A percentile compares a stretch with the other conserved stretches of the same genome.
These are phyloP conservation scores for Caprella mutica DNA, from an alignment of 2,888 invertebrate species.

Conservation along the genomic window DNA sequence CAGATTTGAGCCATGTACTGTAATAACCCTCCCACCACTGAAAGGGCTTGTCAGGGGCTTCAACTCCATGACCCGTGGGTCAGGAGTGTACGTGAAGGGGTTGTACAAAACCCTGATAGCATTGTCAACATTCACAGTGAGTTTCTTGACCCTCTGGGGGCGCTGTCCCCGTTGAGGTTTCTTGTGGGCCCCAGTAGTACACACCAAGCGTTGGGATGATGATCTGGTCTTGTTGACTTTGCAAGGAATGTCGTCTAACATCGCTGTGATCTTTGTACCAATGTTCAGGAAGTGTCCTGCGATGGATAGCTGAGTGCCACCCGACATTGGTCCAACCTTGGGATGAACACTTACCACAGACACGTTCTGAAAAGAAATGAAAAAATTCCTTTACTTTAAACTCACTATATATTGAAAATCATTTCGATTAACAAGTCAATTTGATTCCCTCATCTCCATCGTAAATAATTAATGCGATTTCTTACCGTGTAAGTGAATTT, in stretches of 20 bases:
- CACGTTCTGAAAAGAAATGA: slow-evolving; percentile 59
- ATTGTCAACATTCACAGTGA: slow-evolving; percentile 75
- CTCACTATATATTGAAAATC: background rate
- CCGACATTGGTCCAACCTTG: slow-evolving; percentile 77
- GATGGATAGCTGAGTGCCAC: slow-evolving; percentile 87
- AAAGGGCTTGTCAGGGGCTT: slow-evolving; percentile 83
- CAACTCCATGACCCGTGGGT: slow-evolving; percentile 87
- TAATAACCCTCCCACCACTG: slow-evolving; percentile 84
- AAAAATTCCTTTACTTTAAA: background rate
- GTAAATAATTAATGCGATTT: background rate
- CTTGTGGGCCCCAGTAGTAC: slow-evolving; percentile 49
- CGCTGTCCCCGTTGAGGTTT: slow-evolving; percentile 48
- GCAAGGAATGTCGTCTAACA: slow-evolving; percentile 59
- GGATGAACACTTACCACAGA: slow-evolving; percentile 68
- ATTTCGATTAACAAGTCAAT: background rate
- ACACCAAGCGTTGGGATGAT: slow-evolving; percentile 17
- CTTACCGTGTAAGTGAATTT: slow-evolving; percentile 16
- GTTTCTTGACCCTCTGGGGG: slow-evolving; percentile 46
- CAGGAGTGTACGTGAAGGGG: slow-evolving; percentile 78
- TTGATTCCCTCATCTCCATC: too few relatives aligned
- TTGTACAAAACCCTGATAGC: slow-evolving; percentile 68
- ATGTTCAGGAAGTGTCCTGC: slow-evolving; percentile 85
- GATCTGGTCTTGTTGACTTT: slow-evolving; percentile 52
- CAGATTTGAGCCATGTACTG: slow-evolving; percentile 82
- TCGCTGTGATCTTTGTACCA: slow-evolving; percentile 70